phyloP scores from a whole-genome alignment of 2,797 vertebrate species.

The Glossophaga mutica region DNA sequence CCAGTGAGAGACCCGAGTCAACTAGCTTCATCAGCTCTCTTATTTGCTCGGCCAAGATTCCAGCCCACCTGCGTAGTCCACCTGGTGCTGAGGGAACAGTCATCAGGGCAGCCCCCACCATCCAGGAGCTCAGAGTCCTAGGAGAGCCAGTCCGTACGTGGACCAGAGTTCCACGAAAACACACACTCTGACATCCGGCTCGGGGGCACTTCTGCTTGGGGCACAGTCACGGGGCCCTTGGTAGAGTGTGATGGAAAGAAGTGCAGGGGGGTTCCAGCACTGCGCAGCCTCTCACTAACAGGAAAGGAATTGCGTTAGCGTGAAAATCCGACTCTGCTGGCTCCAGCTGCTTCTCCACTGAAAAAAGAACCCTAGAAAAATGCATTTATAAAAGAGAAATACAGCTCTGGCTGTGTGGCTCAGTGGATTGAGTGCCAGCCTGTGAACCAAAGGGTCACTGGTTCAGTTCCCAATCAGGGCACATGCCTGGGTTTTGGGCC shows the following conservation, averaged over 20 bases:
- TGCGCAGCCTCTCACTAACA: neutral
- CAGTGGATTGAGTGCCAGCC: too few relatives aligned
- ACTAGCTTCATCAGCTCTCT: neutral
- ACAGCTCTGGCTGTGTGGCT: too few relatives aligned
- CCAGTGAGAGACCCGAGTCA: neutral
- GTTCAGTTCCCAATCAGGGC: too few relatives aligned
- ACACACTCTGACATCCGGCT: neutral
- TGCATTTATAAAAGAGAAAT: too few relatives aligned
- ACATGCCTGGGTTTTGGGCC: too few relatives aligned
- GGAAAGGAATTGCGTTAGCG: neutral
- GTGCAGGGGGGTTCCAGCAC: neutral
- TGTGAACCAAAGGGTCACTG: too few relatives aligned
- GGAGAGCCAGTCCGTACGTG: neutral
- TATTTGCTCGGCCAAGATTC: neutral
- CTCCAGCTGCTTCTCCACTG: neutral
- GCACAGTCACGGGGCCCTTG: neutral
- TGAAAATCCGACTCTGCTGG: neutral
- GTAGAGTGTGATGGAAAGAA: too few relatives aligned
- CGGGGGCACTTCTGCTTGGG: rapidly evolving
- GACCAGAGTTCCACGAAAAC: too few relatives aligned
- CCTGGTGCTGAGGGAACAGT: neutral
- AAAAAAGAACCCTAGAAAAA: neutral
- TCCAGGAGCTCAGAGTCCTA: neutral
- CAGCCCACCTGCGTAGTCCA: neutral
- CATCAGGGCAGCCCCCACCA: neutral